Conservation (phyloP, 2,888 invertebrate species). For the Thecophora atra region DNA sequence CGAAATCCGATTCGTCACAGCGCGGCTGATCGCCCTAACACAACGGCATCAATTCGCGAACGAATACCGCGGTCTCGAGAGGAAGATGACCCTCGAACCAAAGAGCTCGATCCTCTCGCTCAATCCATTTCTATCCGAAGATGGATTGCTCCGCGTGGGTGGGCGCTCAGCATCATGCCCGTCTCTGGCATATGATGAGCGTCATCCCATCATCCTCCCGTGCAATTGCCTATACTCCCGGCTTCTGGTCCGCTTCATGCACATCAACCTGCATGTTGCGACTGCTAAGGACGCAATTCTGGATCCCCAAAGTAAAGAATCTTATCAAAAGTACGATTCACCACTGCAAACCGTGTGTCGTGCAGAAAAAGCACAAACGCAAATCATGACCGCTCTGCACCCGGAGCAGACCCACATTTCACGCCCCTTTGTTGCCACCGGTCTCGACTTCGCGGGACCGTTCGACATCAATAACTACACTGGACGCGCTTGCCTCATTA, state of each 20-base stretch:
- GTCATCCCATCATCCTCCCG: neutral
- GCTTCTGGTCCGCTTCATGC: neutral
- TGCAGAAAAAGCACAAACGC: neutral
- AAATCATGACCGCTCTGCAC: neutral
- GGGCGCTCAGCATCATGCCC: neutral
- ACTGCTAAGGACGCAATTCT: neutral
- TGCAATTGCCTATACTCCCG: neutral
- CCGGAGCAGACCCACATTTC: constrained; percentile 17
- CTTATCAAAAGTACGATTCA: neutral
- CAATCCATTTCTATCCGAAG: neutral
- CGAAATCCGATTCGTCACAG: too few species aligned
- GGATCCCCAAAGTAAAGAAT: neutral
- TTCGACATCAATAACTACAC: too few species aligned
- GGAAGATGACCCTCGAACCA: neutral
- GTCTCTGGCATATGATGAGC: neutral
- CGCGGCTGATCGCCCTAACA: too few species aligned
- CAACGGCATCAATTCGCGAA: too few species aligned
- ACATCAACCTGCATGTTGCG: neutral
- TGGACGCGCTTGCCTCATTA: too few species aligned
- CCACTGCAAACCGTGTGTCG: neutral
- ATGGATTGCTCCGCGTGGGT: neutral
- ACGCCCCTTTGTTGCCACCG: constrained; percentile 8
- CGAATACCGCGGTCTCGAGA: neutral
- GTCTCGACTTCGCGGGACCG: too few species aligned
- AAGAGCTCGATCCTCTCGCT: neutral